Evolutionary conservation across 1,140 invertebrate species (phyloP).

Genomic region (Mylabris phalerata): DNA sequence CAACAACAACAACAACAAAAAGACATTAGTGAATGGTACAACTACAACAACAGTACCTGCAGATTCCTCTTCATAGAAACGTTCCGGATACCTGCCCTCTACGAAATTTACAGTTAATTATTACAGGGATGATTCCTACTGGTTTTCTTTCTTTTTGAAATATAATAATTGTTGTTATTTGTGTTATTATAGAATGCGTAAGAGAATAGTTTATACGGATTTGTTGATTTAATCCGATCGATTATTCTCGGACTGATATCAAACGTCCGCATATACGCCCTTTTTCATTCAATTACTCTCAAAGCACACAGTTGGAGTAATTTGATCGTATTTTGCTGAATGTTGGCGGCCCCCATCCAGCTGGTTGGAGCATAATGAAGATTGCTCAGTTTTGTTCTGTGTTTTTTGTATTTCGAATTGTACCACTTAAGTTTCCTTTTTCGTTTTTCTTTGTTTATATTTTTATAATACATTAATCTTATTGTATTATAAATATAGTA

Average conservation of each 20-base stretch:
- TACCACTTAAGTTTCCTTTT: neutral
- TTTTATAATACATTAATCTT: neutral
- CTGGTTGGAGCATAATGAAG: too few species aligned
- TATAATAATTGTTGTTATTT: conserved; percentile 4
- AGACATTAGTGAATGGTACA: conserved; percentile 55
- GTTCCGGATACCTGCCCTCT: conserved; percentile 25
- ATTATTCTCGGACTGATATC: too few species aligned
- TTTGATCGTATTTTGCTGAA: too few species aligned
- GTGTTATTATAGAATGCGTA: conserved; percentile 1
- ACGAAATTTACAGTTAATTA: conserved; percentile 11
- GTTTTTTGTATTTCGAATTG: neutral
- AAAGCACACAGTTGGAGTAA: too few species aligned
- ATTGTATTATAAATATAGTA: neutral
- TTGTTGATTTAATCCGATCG: neutral
- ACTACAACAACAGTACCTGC: conserved; percentile 4
- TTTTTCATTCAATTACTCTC: too few species aligned
- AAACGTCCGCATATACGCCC: too few species aligned
- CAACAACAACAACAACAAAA: conserved; percentile 29
- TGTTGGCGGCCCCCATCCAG: too few species aligned
- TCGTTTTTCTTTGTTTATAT: neutral
- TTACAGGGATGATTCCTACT: conserved; percentile 7
- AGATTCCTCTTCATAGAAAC: too few species aligned
- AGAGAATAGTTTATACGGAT: neutral
- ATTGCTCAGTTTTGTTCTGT: neutral
- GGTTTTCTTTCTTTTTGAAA: conserved; percentile 13